Evolutionary conservation across 1,140 invertebrate species (phyloP).

Genomic region (Mya arenaria): DNA sequence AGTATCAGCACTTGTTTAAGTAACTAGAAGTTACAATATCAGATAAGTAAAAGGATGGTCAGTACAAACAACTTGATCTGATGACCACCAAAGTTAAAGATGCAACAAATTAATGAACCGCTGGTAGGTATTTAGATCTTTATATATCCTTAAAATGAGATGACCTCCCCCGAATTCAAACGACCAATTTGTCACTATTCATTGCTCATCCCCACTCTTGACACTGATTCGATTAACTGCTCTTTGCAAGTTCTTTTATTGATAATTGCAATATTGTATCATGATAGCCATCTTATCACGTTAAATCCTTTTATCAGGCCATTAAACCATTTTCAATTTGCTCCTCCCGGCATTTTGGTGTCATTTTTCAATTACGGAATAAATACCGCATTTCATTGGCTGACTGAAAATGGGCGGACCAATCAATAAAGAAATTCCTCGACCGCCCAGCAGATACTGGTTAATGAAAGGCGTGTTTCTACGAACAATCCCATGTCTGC

Average conservation of each 20-base stretch:
- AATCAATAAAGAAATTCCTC: too few relatives aligned
- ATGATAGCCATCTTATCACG: constrained; percentile 36
- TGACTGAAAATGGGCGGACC: not conserved
- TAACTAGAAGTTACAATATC: too few relatives aligned
- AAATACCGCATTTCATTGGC: constrained; percentile 12
- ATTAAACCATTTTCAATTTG: constrained; percentile 19
- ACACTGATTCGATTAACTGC: constrained; percentile 53
- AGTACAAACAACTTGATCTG: not conserved
- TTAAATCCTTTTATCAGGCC: constrained; percentile 45
- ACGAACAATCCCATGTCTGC: too few relatives aligned
- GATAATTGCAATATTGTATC: constrained; percentile 51
- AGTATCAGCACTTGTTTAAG: too few relatives aligned
- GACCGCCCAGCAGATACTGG: too few relatives aligned
- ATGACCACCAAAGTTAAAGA: constrained; percentile 9
- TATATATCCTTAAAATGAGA: too few relatives aligned
- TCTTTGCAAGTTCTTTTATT: constrained; percentile 47
- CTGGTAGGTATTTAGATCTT: constrained; percentile 1
- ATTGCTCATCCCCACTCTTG: constrained; percentile 29
- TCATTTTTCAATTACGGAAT: constrained; percentile 24
- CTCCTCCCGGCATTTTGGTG: constrained; percentile 47
- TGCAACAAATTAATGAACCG: constrained; percentile 36
- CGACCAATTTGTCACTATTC: constrained; percentile 35
- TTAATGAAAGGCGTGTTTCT: too few relatives aligned
- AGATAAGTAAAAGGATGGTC: not conserved
- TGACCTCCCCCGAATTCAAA: too few relatives aligned